Evolutionary conservation across 23 tunicate genomes (phyloP).

Genomic region (Styela plicata): DNA sequence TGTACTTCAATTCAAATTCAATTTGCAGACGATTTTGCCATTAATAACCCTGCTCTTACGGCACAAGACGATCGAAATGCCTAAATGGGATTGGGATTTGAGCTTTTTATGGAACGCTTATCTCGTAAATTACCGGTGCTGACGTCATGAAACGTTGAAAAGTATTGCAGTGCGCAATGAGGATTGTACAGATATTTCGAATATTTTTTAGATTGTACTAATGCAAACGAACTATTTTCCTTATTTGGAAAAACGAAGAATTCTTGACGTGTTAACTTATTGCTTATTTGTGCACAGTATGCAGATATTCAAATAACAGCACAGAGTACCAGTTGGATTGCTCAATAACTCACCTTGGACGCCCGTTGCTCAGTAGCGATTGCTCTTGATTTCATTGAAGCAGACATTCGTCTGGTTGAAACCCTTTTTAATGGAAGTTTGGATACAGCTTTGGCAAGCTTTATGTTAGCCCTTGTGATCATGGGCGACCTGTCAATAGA

Average conservation of each 20-base stretch:
- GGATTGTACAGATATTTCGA: too few species aligned
- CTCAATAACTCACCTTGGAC: slow-evolving; percentile 61
- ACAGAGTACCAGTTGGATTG: too few species aligned
- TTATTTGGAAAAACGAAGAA: too few species aligned
- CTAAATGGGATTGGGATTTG: neutral
- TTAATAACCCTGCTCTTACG: neutral
- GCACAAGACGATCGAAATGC: neutral
- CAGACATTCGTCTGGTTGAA: slow-evolving; percentile 24
- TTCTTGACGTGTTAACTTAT: too few species aligned
- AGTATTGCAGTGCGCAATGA: too few species aligned
- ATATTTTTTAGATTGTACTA: too few species aligned
- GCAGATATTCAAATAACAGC: too few species aligned
- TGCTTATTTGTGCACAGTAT: too few species aligned
- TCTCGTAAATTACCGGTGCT: neutral
- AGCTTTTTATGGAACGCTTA: neutral
- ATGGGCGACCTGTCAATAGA: slow-evolving; percentile 26
- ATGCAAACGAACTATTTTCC: too few species aligned
- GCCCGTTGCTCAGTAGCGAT: slow-evolving; percentile 94
- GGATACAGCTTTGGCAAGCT: slow-evolving; percentile 23
- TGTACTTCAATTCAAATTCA: neutral
- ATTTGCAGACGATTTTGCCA: neutral
- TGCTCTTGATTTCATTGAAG: slow-evolving; percentile 43
- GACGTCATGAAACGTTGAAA: neutral
- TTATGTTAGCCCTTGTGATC: slow-evolving; percentile 22
- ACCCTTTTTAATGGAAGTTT: slow-evolving; percentile 20